Base-by-base conservation (phyloP, 2,797 vertebrate genomes). In the Gadopsis bispinosus region DNA sequence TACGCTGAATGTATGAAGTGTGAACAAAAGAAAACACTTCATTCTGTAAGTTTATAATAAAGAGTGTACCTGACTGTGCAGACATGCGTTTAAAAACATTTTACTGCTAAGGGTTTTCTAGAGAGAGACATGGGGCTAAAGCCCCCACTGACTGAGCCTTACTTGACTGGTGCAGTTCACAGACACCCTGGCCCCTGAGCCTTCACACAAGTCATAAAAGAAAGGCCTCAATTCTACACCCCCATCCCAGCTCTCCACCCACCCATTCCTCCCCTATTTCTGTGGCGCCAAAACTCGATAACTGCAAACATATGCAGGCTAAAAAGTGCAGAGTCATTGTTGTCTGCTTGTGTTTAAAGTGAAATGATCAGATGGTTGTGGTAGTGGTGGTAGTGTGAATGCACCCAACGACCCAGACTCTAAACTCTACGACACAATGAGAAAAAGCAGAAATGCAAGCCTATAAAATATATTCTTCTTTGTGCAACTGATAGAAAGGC, bases 321-420 rank as follows among this genome's bases (percentile, higher is more conserved):
- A 75, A 75, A 93, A 94, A 92, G 66, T 94, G 94, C 94, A 76
- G 0, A 93, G 91, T 95, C 95, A 95, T 83, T 81, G 68, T 91
- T 87, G n/a, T 87, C n/a, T 61, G 73, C 20, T 79, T 10, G 54
- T 39, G 19, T 54, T 77, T 35, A 35, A 54, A 35, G 37, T 20
- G 12, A 59, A 69, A 20, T 17, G 14, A 5, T 77, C 20, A 50
- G 3, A 61, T 41, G 63, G 43, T 29, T 17, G 51, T 5, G 22
- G 22, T 13, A 43, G 39, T 0, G 39, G 12, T 0, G 5, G 39
- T 1, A 11, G 22, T 62, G 16, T 50, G 19, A 48, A 75, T 63
- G 79, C 20, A 88, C 73, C 37, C 85, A 63, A 20, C 4, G 41
- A 89, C 76, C 73, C 72, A 3, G 2, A 43, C 41, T 61, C 5